A percentile compares a stretch with the other conserved stretches of the same genome.
Conservation (phyloP, 1,140 invertebrate species). For the Cotesia glomerata region DNA sequence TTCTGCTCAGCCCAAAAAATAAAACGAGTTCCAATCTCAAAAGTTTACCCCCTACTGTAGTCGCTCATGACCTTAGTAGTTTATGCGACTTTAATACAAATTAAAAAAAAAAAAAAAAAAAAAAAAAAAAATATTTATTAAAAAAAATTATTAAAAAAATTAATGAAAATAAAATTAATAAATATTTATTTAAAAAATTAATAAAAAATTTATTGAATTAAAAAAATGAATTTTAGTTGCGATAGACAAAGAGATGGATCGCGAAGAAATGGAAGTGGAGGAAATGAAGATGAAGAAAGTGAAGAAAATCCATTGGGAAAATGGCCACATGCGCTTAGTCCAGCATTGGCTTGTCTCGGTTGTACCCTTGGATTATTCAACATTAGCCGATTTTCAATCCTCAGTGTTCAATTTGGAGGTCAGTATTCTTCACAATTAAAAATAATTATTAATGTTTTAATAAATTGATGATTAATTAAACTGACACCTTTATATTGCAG, state of each 20-base stretch:
- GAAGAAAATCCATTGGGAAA: slow-evolving; percentile 62
- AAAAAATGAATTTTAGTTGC: slow-evolving; percentile 29
- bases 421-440: slow-evolving; percentile 41
- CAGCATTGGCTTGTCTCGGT: slow-evolving; percentile 79
- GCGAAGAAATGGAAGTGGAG: slow-evolving; percentile 36
- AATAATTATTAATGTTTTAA: not conserved
- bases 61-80: too few species aligned
- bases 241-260: slow-evolving; percentile 44
- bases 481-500: slow-evolving; percentile 63
- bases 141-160: too few species aligned
- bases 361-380: slow-evolving; percentile 88
- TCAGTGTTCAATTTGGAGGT: slow-evolving; percentile 88
- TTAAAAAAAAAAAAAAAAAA: too few species aligned
- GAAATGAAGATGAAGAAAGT: slow-evolving; percentile 54
- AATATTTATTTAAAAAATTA: not conserved
- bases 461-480: slow-evolving; percentile 3
- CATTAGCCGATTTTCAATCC: slow-evolving; percentile 85
- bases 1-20: too few species aligned
- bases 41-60: too few species aligned
- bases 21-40: too few species aligned
- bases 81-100: too few species aligned
- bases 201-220: not conserved
- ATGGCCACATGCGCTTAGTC: slow-evolving; percentile 84
- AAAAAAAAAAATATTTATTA: too few species aligned
- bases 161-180: too few species aligned